phyloP scores from a whole-genome alignment of 2,888 invertebrate genomes.

The Meloe dianella region DNA sequence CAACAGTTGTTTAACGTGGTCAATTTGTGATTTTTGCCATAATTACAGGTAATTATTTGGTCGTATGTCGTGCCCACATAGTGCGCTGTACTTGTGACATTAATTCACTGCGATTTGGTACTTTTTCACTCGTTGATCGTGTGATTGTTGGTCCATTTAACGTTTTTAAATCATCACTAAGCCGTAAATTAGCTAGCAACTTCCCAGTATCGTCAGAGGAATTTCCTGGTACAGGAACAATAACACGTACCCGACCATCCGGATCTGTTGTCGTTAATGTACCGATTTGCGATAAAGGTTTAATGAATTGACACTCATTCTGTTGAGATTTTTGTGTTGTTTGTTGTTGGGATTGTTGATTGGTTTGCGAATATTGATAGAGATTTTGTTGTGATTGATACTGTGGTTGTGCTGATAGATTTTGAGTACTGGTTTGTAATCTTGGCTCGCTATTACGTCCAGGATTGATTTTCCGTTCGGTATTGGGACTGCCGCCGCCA shows the following conservation, averaged over 20 bases:
- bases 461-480: slow-evolving; percentile 47
- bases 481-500: slow-evolving; percentile 41
- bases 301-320: slow-evolving; percentile 65
- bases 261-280: slow-evolving; percentile 67
- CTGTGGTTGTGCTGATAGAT: slow-evolving; percentile 46
- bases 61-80: slow-evolving; percentile 87
- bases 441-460: slow-evolving; percentile 49
- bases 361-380: slow-evolving; percentile 28
- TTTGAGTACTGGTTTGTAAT: slow-evolving; percentile 50
- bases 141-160: slow-evolving; percentile 71
- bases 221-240: slow-evolving; percentile 64
- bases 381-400: slow-evolving; percentile 48
- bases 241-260: slow-evolving; percentile 67
- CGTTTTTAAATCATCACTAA: slow-evolving; percentile 63
- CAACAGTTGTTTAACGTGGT: slow-evolving; percentile 1
- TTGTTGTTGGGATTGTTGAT: slow-evolving; percentile 35
- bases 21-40: background rate
- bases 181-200: slow-evolving; percentile 63
- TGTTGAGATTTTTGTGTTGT: slow-evolving; percentile 38
- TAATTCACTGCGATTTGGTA: slow-evolving; percentile 83
- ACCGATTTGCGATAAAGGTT: slow-evolving; percentile 70
- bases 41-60: slow-evolving; percentile 65
- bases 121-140: slow-evolving; percentile 83
- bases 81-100: slow-evolving; percentile 83
- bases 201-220: slow-evolving; percentile 55